Evolutionary conservation across 1,140 invertebrate species (phyloP).

Genomic region (Lethocerus indicus): DNA sequence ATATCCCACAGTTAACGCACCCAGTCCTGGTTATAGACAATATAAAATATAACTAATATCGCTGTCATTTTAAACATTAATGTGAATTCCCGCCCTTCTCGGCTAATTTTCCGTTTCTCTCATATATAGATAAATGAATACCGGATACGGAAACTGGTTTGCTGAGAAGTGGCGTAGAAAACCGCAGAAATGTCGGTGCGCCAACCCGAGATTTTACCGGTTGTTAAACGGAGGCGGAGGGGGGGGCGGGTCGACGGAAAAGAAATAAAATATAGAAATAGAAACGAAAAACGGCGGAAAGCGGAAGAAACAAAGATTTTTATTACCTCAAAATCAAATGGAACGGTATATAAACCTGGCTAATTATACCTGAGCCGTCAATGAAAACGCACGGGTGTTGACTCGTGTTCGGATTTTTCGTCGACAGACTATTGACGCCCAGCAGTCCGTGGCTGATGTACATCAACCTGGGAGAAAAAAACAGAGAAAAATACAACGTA

Average conservation of each 20-base stretch:
- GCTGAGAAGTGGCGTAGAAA: no score
- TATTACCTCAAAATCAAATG: slow-evolving; percentile 56
- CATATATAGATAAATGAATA: no score
- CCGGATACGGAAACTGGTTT: no score
- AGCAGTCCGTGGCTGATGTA: slow-evolving; percentile 65
- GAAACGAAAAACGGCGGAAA: background rate
- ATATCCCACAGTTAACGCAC: no score
- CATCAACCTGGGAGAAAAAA: slow-evolving; percentile 33
- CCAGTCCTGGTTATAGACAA: no score
- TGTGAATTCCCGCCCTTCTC: no score
- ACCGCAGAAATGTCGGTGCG: no score
- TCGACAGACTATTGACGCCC: slow-evolving; percentile 31
- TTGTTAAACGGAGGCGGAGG: background rate
- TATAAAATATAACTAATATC: no score
- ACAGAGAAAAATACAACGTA: background rate
- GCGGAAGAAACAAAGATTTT: background rate
- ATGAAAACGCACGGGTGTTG: slow-evolving; percentile 60
- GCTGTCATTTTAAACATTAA: no score
- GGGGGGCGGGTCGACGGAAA: background rate
- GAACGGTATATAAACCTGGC: slow-evolving; percentile 73
- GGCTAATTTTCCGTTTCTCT: no score
- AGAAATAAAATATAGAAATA: background rate
- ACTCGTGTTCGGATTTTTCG: slow-evolving; percentile 29
- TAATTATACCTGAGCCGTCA: slow-evolving; percentile 60
- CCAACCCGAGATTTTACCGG: no score